Evolutionary conservation across 1,140 invertebrate genomes (phyloP).

Genomic region (Episyrphus balteatus): DNA sequence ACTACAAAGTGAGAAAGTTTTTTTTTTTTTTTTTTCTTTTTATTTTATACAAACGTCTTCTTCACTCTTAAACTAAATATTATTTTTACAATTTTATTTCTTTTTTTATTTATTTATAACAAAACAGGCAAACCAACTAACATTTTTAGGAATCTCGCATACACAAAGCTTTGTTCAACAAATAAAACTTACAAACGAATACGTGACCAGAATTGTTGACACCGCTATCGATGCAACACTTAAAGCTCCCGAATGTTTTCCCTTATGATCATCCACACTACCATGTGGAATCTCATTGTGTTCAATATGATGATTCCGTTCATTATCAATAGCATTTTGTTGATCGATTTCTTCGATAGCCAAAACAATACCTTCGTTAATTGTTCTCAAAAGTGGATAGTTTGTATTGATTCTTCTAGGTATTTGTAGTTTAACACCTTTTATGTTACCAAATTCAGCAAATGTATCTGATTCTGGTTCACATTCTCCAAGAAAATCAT

Average conservation of each 20-base stretch:
- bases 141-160: too few relatives aligned
- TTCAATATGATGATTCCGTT: slow-evolving; percentile 32
- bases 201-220: too few relatives aligned
- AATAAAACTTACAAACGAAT: too few relatives aligned
- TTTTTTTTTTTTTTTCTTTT: too few relatives aligned
- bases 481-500: slow-evolving; percentile 61
- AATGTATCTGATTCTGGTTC: slow-evolving; percentile 37
- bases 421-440: slow-evolving; percentile 15
- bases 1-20: too few relatives aligned
- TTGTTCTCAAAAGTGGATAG: slow-evolving; percentile 49
- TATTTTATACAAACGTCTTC: too few relatives aligned
- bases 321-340: slow-evolving; percentile 27
- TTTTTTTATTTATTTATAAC: too few relatives aligned
- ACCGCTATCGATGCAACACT: neutral
- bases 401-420: slow-evolving; percentile 38
- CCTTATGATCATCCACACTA: slow-evolving; percentile 7
- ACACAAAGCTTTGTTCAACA: too few relatives aligned
- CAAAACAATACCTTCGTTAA: slow-evolving; percentile 46
- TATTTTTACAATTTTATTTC: too few relatives aligned
- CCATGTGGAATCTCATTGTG: slow-evolving; percentile 13
- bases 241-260: neutral
- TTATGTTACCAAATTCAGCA: slow-evolving; percentile 30
- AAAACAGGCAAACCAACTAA: too few relatives aligned
- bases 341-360: slow-evolving; percentile 45
- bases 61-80: too few relatives aligned